Percentiles rank a stretch among this genome's conserved stretches.
Conservation (phyloP, 2,888 invertebrate genomes). For the Busseola fusca region DNA sequence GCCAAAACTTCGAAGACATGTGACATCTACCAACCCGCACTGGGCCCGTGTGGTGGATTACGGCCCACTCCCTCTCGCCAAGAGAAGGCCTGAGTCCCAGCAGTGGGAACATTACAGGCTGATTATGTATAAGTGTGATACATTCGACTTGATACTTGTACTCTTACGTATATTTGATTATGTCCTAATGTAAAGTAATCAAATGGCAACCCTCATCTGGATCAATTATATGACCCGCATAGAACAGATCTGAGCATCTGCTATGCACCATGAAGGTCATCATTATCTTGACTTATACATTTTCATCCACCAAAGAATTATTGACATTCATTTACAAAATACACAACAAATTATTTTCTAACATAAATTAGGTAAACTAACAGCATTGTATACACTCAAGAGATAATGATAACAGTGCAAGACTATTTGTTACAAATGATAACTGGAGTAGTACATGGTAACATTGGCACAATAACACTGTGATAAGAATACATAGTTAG, state of each 20-base stretch:
- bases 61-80: too few relatives aligned
- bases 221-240: neutral
- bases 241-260: neutral
- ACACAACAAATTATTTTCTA: constrained; percentile 13
- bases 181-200: neutral
- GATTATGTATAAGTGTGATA: too few relatives aligned
- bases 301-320: neutral
- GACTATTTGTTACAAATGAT: constrained; percentile 37
- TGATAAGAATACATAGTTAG: constrained; percentile 68
- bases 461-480: constrained; percentile 70
- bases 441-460: constrained; percentile 55
- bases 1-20: too few relatives aligned
- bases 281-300: constrained; percentile 1
- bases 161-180: too few relatives aligned
- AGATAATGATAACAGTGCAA: constrained; percentile 35
- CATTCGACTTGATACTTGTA: too few relatives aligned
- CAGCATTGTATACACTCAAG: constrained; percentile 10
- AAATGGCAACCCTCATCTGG: neutral
- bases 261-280: constrained; percentile 15
- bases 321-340: constrained; percentile 5
- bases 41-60: too few relatives aligned
- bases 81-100: too few relatives aligned
- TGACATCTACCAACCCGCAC: too few relatives aligned
- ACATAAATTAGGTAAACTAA: constrained; percentile 24
- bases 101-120: too few relatives aligned